Base-by-base conservation (phyloP, 2,797 vertebrate species). In the Gambusia yucatana region DNA sequence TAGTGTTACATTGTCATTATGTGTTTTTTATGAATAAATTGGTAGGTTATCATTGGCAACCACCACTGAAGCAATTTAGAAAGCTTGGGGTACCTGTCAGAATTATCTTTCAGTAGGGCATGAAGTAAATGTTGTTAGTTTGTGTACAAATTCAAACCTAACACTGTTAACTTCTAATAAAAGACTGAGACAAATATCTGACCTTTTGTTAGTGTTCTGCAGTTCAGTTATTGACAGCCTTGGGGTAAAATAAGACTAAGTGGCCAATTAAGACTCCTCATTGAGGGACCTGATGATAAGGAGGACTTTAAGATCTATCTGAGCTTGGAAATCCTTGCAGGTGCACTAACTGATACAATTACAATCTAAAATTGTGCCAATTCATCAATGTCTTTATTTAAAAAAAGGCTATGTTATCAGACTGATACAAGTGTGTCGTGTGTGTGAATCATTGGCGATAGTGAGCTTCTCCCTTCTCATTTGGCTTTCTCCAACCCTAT, bases 401-500 rank as follows among this genome's bases (percentile, higher is more conserved):
- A 59, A 13, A 59, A 59, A 70, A 70, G 79, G 75, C 86, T 82
- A 81, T 83, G 79, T 86, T 87, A 82, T 76, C 52, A 3, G 74
- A 82, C 76, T 13, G 47, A 86, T 81, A 84, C 63, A 63, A 83
- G 76, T 30, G 75, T 77, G 72, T 91, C 83, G 82, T 87, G 79
- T 73, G n/a, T 59, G 80, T 85, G 80, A 89, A 84, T 92, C 77
- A 80, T 78, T 39, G 63, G 83, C 61, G 82, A 86, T 82, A 75
- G 86, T 48, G 76, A 81, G 83, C 59, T 74, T 78, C 85, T 81
- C 76, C 76, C 43, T 43, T 79, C 79, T 88, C 72, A 79, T 87
- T 85, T 84, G 78, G 80, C 86, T 83, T 81, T 78, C 81, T 82
- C 82, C 84, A 80, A 80, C 77, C 84, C 81, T 61, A 71, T 87